Conservation (phyloP, 2,888 invertebrate species). For the Epirrita christyi region DNA sequence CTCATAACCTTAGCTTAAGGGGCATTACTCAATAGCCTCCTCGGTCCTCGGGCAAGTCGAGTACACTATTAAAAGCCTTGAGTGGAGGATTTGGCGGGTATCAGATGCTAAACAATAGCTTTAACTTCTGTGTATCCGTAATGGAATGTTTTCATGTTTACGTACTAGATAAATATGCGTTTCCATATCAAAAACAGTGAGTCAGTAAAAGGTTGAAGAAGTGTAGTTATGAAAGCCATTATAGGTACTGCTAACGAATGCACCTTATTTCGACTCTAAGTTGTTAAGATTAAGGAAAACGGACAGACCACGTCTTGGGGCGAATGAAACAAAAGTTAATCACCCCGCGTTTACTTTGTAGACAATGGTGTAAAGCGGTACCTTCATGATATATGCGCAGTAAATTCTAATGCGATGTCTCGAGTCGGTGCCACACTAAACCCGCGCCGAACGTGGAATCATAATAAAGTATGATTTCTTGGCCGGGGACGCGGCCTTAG, state of each 20-base stretch:
- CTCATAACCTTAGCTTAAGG: slow-evolving; percentile 78
- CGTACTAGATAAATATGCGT: too few species aligned
- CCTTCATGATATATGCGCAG: slow-evolving; percentile 72
- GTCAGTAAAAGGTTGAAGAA: not conserved
- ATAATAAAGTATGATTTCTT: slow-evolving; percentile 84
- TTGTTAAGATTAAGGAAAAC: slow-evolving; percentile 25
- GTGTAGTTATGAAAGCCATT: not conserved
- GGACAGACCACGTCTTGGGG: slow-evolving; percentile 20
- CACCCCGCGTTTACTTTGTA: slow-evolving; percentile 61
- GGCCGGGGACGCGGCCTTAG: slow-evolving; percentile 78
- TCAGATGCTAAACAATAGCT: slow-evolving; percentile 41
- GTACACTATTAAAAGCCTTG: slow-evolving; percentile 54
- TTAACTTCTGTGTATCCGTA: too few species aligned
- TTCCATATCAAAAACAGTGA: too few species aligned
- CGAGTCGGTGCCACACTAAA: slow-evolving; percentile 71
- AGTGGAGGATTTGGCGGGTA: slow-evolving; percentile 39
- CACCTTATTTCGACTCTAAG: slow-evolving; percentile 3
- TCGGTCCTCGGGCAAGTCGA: slow-evolving; percentile 49
- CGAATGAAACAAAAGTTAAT: slow-evolving; percentile 59
- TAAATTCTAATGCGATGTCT: slow-evolving; percentile 75
- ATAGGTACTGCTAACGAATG: not conserved
- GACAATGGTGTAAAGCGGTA: slow-evolving; percentile 65
- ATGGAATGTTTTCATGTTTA: too few species aligned
- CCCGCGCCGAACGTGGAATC: slow-evolving; percentile 68
- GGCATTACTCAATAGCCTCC: slow-evolving; percentile 69